Base-by-base conservation (phyloP, 2,888 invertebrate species). In the Tachina grossa region DNA sequence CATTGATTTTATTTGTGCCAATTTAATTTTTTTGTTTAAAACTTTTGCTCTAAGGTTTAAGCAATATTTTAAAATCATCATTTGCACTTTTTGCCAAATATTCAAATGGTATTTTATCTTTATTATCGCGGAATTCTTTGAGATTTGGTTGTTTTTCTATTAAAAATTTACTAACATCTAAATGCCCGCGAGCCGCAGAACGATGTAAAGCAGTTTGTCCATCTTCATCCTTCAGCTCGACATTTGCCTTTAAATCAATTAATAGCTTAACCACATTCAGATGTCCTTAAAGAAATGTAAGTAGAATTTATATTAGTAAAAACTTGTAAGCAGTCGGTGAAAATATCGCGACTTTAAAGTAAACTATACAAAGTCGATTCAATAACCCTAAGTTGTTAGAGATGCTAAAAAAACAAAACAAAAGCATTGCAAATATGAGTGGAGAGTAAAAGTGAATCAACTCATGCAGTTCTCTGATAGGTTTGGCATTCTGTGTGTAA, bases 161-260 rank as follows among this genome's bases (percentile, higher is more conserved):
- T 87, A 93, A 88, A 88, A 89, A 89, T 87, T 90, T 91, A 81
- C 92, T 90, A 79, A 92, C 90, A 66, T 89, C 88, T 66, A 91
- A 87, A 87, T 94, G 94, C 53, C 94, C 94, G 77, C 94, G 94
- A 89, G 94, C 93, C 16, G 94, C 93, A 22, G 96, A 96, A 91
- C 97, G 95, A 92, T 98, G 97, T 31, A 98, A 93, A 39, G 95
- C 95, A 47, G 96, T 97, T 92, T 96, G 95, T 0, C 97, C 97
- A 93, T 98, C 97, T 69, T 94, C 93, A 92, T 98, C 98, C 91
- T 94, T 94, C 39, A 95, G 89, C 86, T 93, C 92, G 6, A 94
- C 90, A 91, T 95, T 93, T 9, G 97, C 97, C 86, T 95, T 94
- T 78, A 93, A 93, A 22, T 94, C 91, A 41, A 96, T 91, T 69